Evolutionary conservation across 2,888 invertebrate genomes (phyloP), one percentile per base, ranked within the genome.

Genomic region (Stenodema calcarata): DNA sequence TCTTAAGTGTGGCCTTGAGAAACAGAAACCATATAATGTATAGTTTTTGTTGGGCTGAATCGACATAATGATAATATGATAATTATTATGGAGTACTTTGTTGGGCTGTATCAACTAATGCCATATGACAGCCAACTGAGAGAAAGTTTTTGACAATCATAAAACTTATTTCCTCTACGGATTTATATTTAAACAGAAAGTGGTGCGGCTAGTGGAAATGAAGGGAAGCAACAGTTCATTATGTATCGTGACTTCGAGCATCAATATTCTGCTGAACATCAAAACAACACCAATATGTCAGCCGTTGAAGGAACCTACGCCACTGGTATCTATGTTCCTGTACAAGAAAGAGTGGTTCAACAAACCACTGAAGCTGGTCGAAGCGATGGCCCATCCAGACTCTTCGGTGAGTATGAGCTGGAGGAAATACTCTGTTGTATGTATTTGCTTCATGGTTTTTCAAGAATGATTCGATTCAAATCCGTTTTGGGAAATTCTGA

Each of bases 231-330:
- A 9, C 84, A 84, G 41, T 84, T 73, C 28, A 75, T 84, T 16
- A 84, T 84, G 84, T 84, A 84, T 35, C 18, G 84, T 9, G 84
- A 84, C 23, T 12, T 78, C 14, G 84, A 84, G 14, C 84, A 84
- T 16, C 84, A 84, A 14, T 84, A 84, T 18, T 42, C 75, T 6
- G 73, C 84, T 16, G 84, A 84, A 12, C 73, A 42, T 0, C 16
- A 16, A 3, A 44, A 44, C 9, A 44, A 18, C 42, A 44, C 44
- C 1, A 23, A 18, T 30, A n/a, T 30, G 47, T 27, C 70, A 28
- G 62, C 69, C n/a, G 84, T 75, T n/a, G 84, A 44, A 27, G 75
- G 44, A 1, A 35, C 28, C 44, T 86, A 86, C 35, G 11, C 86
- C 18, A 47, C 84, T 9, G 86, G 86, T 30, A 62, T 86, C 14